Evolutionary conservation across 2,113 vertebrate genomes (phyloP).

Genomic region (Hirundichthys speculiger): DNA sequence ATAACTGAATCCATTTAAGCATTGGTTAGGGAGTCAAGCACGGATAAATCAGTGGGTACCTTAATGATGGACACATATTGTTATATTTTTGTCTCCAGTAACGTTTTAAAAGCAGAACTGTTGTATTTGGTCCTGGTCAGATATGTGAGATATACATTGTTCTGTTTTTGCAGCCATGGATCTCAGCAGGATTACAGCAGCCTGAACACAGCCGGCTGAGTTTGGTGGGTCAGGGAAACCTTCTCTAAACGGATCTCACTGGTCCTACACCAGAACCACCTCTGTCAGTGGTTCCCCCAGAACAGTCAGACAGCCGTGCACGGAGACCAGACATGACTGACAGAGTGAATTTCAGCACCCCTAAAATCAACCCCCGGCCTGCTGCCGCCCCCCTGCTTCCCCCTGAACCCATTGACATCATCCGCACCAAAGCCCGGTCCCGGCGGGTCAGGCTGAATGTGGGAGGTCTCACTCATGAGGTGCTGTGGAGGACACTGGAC

Average conservation of each 20-base stretch:
- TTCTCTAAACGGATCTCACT: not conserved
- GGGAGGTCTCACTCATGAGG: constrained; percentile 95
- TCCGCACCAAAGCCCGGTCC: constrained; percentile 90
- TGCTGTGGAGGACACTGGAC: constrained; percentile 96
- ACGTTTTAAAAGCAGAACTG: not conserved
- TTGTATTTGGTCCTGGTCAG: accelerated
- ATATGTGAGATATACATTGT: not conserved
- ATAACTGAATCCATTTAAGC: too few species aligned
- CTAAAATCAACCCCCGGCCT: constrained; percentile 81
- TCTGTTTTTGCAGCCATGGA: constrained; percentile 55
- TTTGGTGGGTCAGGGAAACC: constrained; percentile 22
- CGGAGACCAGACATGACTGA: constrained; percentile 85
- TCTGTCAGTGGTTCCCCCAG: not conserved
- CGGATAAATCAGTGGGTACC: too few species aligned
- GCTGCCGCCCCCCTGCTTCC: constrained; percentile 81
- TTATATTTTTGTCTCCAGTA: not conserved
- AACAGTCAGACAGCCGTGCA: constrained; percentile 24
- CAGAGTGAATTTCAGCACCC: constrained; percentile 79
- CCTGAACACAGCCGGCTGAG: constrained; percentile 41
- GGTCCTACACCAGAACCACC: not conserved
- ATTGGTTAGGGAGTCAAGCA: too few species aligned
- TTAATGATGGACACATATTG: too few species aligned
- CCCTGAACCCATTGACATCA: constrained; percentile 94
- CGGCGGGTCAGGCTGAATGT: constrained; percentile 94
- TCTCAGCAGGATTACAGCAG: not conserved